phyloP scores from a whole-genome alignment of 92 coral and sea anemone genomes.

The Muricea muricata region DNA sequence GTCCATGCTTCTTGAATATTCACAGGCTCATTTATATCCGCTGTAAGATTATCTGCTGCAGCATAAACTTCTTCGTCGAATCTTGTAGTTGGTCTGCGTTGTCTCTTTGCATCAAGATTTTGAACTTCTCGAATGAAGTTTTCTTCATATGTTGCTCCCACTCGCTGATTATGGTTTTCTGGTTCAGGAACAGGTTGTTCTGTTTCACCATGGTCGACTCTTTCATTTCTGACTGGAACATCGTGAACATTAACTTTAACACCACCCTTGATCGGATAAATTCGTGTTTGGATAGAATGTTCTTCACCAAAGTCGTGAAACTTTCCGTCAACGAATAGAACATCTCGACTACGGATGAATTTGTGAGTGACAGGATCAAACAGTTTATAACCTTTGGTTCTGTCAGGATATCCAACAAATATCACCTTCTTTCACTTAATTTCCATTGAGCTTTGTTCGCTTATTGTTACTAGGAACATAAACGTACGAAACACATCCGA shows the following conservation, averaged over 20 bases:
- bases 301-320: constrained; percentile 11
- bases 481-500: constrained; percentile 31
- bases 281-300: not conserved
- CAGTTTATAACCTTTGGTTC: constrained; percentile 35
- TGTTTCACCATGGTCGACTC: not conserved
- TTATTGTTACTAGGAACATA: constrained; percentile 19
- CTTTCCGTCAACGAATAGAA: not conserved
- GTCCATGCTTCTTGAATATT: not conserved
- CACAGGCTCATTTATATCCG: too few relatives aligned
- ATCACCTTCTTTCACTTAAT: not conserved
- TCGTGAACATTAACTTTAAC: not conserved
- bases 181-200: not conserved
- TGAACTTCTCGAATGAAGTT: not conserved
- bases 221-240: not conserved
- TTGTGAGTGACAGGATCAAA: not conserved
- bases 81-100: not conserved
- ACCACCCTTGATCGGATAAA: not conserved
- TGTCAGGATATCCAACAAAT: constrained; percentile 24
- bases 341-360: constrained; percentile 23
- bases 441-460: constrained; percentile 19
- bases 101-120: not conserved
- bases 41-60: too few relatives aligned
- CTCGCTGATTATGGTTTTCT: not conserved
- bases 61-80: not conserved
- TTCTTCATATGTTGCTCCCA: too few relatives aligned